These are phyloP conservation scores for Ceraclea dissimilis DNA, from an alignment of 2,888 invertebrate genomes.

Conservation along the genomic window DNA sequence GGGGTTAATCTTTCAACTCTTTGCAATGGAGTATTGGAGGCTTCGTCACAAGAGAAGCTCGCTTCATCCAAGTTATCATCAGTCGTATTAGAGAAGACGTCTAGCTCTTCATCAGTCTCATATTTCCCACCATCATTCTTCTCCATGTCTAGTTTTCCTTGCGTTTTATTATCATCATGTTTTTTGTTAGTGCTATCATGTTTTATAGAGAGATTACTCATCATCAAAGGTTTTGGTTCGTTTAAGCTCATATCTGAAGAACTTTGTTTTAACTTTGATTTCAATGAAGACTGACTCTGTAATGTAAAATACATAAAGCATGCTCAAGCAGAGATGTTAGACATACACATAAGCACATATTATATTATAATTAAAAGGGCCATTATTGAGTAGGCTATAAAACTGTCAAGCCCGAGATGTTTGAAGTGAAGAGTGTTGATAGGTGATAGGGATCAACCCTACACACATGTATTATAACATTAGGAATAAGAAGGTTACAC, in stretches of 20 bases:
- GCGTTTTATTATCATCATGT: not conserved
- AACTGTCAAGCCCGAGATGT: too few species aligned
- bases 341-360: conserved; percentile 19
- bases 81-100: conserved; percentile 8
- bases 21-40: conserved; percentile 30
- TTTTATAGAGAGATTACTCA: not conserved
- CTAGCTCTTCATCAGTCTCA: conserved; percentile 8
- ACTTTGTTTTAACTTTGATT: conserved; percentile 5
- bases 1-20: conserved; percentile 39
- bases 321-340: conserved; percentile 20
- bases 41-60: conserved; percentile 35
- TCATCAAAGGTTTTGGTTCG: conserved; percentile 11
- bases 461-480: too few species aligned
- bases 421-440: too few species aligned
- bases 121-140: not conserved
- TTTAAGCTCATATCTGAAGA: conserved; percentile 1
- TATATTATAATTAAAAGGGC: not conserved
- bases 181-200: conserved; percentile 3
- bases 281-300: conserved; percentile 20
- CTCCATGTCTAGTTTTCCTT: conserved; percentile 2
- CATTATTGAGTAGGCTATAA: too few species aligned
- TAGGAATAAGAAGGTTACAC: too few species aligned
- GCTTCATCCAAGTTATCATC: conserved; percentile 25
- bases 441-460: too few species aligned
- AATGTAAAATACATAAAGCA: conserved; percentile 20